Percentiles rank a stretch among this genome's conserved stretches.
Evolutionary conservation across 2,888 invertebrate species (phyloP).

Genomic region (Dromius quadrimaculatus): DNA sequence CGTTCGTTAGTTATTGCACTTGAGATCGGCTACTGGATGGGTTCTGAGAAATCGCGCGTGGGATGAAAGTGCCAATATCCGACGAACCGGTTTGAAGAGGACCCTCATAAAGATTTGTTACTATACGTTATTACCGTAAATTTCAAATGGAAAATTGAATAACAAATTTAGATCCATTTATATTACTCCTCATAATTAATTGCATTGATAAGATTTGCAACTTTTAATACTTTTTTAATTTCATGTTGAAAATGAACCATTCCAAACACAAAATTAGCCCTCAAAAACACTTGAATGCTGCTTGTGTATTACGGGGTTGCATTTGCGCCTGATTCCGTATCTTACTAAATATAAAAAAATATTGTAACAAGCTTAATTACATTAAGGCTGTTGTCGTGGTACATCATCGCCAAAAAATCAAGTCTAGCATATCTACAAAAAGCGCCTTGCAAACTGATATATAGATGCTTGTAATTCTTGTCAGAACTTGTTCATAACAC

Average conservation of each 20-base stretch:
- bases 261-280: too few species aligned
- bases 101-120: conserved; percentile 38
- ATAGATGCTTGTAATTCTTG: too few species aligned
- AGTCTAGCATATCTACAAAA: too few species aligned
- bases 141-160: conserved; percentile 37
- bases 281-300: too few species aligned
- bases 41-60: conserved; percentile 14
- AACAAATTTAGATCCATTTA: conserved; percentile 36
- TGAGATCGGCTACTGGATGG: conserved; percentile 33
- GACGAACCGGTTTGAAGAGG: conserved; percentile 34
- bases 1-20: conserved; percentile 50
- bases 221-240: too few species aligned
- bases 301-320: too few species aligned
- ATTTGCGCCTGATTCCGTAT: too few species aligned
- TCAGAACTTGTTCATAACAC: too few species aligned
- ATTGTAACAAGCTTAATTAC: not conserved
- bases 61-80: conserved; percentile 35
- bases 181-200: conserved; percentile 23
- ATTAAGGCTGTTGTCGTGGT: too few species aligned
- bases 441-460: too few species aligned
- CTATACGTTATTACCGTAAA: conserved; percentile 37
- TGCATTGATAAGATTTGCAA: conserved; percentile 19
- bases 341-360: not conserved
- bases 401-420: too few species aligned
- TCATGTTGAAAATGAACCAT: too few species aligned